phyloP scores from a whole-genome alignment of 2,888 invertebrate genomes.

The Ametastegia equiseti region DNA sequence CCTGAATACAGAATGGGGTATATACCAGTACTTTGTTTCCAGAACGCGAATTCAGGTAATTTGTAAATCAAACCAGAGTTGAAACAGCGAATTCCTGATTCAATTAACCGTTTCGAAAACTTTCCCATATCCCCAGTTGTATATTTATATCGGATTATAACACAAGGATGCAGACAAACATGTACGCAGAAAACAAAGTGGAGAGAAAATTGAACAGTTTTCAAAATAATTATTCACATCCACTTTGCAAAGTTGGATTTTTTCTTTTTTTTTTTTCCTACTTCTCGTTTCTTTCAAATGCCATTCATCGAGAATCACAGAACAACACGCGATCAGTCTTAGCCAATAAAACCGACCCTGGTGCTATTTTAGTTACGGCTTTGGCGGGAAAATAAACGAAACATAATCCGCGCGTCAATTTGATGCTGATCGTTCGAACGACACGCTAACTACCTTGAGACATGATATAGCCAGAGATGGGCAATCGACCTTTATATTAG shows the following conservation, averaged over 20 bases:
- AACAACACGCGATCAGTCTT: slow-evolving; percentile 9
- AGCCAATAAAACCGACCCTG: background rate
- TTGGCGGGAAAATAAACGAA: slow-evolving; percentile 27
- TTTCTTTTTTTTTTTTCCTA: background rate
- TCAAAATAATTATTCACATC: background rate
- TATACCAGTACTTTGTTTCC: background rate
- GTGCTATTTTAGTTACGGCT: background rate
- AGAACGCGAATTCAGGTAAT: background rate
- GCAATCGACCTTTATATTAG: slow-evolving; percentile 9
- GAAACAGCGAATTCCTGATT: slow-evolving; percentile 1
- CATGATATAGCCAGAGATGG: slow-evolving; percentile 18
- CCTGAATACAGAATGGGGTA: background rate
- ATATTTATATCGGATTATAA: background rate
- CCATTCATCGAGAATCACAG: background rate
- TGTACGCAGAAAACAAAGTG: too few species aligned
- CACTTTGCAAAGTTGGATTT: background rate
- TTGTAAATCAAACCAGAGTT: slow-evolving; percentile 3
- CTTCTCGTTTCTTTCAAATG: background rate
- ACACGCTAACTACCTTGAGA: slow-evolving; percentile 23
- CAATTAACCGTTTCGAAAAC: background rate
- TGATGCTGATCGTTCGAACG: slow-evolving; percentile 9
- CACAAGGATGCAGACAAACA: background rate
- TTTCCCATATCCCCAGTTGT: background rate
- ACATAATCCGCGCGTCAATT: slow-evolving; percentile 39
- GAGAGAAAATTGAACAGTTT: background rate